Percentiles rank a stretch among this genome's conserved stretches.
Conservation (phyloP, 2,888 invertebrate genomes). For the Diarsia mendica region DNA sequence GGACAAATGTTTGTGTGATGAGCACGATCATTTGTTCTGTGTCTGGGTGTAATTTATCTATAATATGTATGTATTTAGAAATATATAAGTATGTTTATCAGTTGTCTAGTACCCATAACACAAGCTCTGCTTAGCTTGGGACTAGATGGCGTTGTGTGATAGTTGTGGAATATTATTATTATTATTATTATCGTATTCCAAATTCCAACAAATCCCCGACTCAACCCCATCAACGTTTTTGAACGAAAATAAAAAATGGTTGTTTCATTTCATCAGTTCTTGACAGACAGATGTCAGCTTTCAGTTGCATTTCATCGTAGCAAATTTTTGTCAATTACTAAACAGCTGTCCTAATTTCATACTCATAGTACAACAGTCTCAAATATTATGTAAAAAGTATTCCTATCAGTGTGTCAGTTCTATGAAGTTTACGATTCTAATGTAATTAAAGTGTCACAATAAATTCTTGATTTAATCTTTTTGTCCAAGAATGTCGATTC, state of each 20-base stretch:
- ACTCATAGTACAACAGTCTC: constrained; percentile 40
- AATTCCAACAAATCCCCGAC: not conserved
- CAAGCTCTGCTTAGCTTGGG: too few species aligned
- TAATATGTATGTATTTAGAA: too few species aligned
- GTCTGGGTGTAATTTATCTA: too few species aligned
- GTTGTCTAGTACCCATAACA: too few species aligned
- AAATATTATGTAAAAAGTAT: constrained; percentile 54
- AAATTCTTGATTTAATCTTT: constrained; percentile 66
- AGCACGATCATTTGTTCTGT: too few species aligned
- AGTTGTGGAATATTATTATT: too few species aligned
- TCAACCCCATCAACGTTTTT: constrained; percentile 13
- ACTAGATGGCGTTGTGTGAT: too few species aligned
- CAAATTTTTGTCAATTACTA: constrained; percentile 82
- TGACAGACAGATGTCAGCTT: constrained; percentile 63
- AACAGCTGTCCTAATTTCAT: constrained; percentile 84
- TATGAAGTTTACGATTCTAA: constrained; percentile 49
- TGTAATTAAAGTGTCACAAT: constrained; percentile 63
- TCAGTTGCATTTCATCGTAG: constrained; percentile 72
- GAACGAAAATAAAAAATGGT: constrained; percentile 62
- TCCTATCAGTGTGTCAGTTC: constrained; percentile 38
- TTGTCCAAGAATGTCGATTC: constrained; percentile 90
- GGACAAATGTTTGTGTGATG: too few species aligned
- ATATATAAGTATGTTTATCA: too few species aligned
- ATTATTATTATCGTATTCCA: too few species aligned
- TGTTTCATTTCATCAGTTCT: constrained; percentile 37